phyloP scores from a whole-genome alignment of 1,140 invertebrate species.

The Grapholita molesta region DNA sequence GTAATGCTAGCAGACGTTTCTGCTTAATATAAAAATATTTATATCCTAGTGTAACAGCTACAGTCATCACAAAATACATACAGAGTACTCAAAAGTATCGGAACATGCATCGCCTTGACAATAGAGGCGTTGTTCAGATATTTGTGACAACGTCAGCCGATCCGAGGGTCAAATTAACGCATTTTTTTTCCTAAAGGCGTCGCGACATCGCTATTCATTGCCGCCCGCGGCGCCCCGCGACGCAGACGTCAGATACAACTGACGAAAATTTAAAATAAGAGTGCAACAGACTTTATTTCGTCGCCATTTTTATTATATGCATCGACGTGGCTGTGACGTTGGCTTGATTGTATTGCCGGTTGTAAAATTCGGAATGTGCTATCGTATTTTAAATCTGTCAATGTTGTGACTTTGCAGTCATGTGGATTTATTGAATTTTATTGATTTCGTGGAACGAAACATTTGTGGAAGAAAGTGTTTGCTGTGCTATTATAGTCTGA shows the following conservation, averaged over 20 bases:
- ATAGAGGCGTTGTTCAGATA: too few relatives aligned
- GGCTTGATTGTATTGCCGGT: conserved; percentile 40
- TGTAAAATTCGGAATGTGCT: conserved; percentile 31
- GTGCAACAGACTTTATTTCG: conserved; percentile 41
- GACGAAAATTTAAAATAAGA: conserved; percentile 40
- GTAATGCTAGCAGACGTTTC: too few relatives aligned
- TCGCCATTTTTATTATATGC: conserved; percentile 40
- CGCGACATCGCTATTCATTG: background rate
- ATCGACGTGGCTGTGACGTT: conserved; percentile 36
- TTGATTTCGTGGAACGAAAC: conserved; percentile 9
- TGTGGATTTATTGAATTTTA: conserved; percentile 17
- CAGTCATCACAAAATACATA: too few relatives aligned
- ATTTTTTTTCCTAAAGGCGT: background rate
- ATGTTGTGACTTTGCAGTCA: conserved; percentile 11
- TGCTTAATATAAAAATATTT: too few relatives aligned
- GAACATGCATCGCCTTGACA: too few relatives aligned
- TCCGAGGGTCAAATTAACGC: too few relatives aligned
- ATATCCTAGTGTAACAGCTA: too few relatives aligned
- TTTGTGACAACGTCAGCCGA: too few relatives aligned
- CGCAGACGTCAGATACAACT: conserved; percentile 49
- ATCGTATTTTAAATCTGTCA: conserved; percentile 23
- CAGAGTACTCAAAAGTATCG: too few relatives aligned
- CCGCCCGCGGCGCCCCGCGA: background rate
- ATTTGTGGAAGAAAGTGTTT: background rate
- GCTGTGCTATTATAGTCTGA: too few relatives aligned